Conservation (phyloP, 2,888 invertebrate genomes). For the Habroteleia sp. region DNA sequence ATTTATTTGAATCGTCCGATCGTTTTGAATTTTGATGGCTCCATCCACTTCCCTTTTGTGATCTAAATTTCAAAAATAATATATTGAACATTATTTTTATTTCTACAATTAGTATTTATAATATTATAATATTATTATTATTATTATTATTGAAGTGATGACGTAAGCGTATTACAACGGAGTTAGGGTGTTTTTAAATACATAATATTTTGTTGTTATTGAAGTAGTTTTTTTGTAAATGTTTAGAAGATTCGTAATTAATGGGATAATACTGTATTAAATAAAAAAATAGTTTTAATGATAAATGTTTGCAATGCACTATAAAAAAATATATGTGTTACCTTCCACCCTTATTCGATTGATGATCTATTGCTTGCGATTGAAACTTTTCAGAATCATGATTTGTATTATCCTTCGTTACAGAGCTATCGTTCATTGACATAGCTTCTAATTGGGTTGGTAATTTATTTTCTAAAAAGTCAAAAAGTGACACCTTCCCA, state of each 20-base stretch:
- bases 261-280: no score
- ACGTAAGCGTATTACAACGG: no score
- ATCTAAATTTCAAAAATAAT: slow-evolving; percentile 62
- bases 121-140: no score
- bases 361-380: slow-evolving; percentile 66
- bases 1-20: slow-evolving; percentile 72
- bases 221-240: slow-evolving; percentile 8
- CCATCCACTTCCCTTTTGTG: slow-evolving; percentile 70
- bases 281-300: no score
- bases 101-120: no score
- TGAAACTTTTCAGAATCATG: slow-evolving; percentile 72
- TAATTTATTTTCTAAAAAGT: slow-evolving; percentile 91
- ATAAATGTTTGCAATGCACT: no score
- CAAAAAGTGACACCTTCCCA: slow-evolving; percentile 90
- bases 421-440: slow-evolving; percentile 80
- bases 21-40: slow-evolving; percentile 73
- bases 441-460: slow-evolving; percentile 82
- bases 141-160: no score
- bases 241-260: no score
- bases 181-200: no score
- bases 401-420: slow-evolving; percentile 67
- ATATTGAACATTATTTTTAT: neutral
- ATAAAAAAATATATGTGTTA: slow-evolving; percentile 54
- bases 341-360: slow-evolving; percentile 74
- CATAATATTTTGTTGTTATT: no score